phyloP scores from a whole-genome alignment of 2,888 invertebrate genomes.

The Pecten maximus region DNA sequence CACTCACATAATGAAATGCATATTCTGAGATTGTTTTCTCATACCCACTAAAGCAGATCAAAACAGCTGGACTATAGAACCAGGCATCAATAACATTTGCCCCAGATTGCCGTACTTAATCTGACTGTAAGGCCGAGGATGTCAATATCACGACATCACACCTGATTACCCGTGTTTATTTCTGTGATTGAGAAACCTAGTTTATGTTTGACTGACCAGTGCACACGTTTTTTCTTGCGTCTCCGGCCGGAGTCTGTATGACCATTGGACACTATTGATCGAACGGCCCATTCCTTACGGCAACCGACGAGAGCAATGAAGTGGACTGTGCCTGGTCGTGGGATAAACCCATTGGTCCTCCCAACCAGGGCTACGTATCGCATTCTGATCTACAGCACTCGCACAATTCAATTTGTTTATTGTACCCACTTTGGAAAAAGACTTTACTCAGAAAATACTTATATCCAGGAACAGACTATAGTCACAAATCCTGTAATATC shows the following conservation, averaged over 20 bases:
- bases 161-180: conserved; percentile 27
- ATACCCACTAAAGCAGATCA: neutral
- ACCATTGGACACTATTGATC: conserved; percentile 19
- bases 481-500: too few species aligned
- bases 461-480: neutral
- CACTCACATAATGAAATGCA: neutral
- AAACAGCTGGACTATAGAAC: neutral
- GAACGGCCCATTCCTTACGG: neutral
- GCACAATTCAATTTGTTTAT: neutral
- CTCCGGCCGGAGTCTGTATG: neutral
- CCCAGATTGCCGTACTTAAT: neutral
- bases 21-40: neutral
- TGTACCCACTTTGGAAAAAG: neutral
- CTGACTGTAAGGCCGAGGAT: neutral
- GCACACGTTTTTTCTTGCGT: conserved; percentile 25
- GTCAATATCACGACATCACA: neutral
- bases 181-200: neutral
- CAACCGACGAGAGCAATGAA: neutral
- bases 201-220: conserved; percentile 4
- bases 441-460: neutral
- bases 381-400: neutral
- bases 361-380: neutral
- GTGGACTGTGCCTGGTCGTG: neutral
- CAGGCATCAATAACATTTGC: too few species aligned
- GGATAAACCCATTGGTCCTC: neutral